Conservation (phyloP, 2,113 vertebrate species). For the Cyphomyrus discorhynchus region DNA sequence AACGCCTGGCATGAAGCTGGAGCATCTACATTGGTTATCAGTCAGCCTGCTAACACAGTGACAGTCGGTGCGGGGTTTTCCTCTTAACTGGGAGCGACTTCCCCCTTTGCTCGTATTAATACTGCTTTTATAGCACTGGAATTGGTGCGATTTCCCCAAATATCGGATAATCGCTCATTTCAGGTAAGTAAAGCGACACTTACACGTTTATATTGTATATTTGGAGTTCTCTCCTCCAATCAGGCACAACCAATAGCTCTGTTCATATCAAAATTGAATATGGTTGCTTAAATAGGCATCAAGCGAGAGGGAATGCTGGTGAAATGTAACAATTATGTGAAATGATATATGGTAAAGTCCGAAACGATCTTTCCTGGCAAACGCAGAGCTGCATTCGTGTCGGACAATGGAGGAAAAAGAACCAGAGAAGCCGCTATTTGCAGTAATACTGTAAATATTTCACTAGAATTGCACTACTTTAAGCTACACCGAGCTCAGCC, state of each 20-base stretch:
- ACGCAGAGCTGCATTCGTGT: neutral
- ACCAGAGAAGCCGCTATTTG: neutral
- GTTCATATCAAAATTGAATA: neutral
- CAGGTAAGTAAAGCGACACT: neutral
- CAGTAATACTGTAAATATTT: neutral
- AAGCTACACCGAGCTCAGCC: neutral
- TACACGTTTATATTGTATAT: neutral
- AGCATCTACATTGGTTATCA: slow-evolving; percentile 25
- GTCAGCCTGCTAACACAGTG: slow-evolving; percentile 11
- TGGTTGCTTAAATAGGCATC: neutral
- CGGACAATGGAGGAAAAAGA: neutral
- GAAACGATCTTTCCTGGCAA: neutral
- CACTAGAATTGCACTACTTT: neutral
- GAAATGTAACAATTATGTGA: neutral
- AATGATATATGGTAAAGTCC: neutral
- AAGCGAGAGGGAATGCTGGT: neutral
- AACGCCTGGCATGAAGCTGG: slow-evolving; percentile 27
- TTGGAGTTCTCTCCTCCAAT: neutral
- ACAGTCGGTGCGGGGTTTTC: slow-evolving; percentile 14
- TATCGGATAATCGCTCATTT: neutral
- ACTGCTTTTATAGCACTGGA: neutral
- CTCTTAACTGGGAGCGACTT: slow-evolving; percentile 1
- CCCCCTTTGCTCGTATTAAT: neutral
- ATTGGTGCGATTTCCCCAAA: neutral
- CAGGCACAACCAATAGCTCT: neutral